A percentile compares a stretch with the other conserved stretches of the same genome.
phyloP scores from a whole-genome alignment of 2,113 vertebrate species.

The Eira barbara region DNA sequence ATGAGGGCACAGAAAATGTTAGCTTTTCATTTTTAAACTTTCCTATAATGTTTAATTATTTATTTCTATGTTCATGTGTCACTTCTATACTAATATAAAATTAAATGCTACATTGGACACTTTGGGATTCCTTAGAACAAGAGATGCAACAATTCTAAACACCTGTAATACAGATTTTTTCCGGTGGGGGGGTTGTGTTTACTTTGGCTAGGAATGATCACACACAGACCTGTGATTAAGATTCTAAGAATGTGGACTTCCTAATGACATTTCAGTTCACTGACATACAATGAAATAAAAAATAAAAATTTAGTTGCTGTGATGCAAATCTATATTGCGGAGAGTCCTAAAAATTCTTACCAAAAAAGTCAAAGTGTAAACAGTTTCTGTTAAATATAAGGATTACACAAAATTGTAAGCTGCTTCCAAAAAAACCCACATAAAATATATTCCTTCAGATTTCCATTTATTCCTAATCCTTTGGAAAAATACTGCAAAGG shows the following conservation, averaged over 20 bases:
- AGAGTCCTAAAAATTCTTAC: constrained; percentile 59
- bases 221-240: neutral
- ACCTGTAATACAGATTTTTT: neutral
- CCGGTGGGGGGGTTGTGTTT: neutral
- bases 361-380: constrained; percentile 28
- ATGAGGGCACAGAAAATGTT: neutral
- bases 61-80: neutral
- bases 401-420: constrained; percentile 22
- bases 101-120: neutral
- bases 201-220: neutral
- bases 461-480: constrained; percentile 40
- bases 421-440: constrained; percentile 59
- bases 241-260: neutral
- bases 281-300: constrained; percentile 71
- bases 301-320: constrained; percentile 57
- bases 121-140: neutral
- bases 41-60: neutral
- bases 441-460: constrained; percentile 11
- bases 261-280: constrained; percentile 44
- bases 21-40: neutral
- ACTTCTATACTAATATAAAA: neutral
- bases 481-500: constrained; percentile 17
- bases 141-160: neutral
- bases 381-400: constrained; percentile 62
- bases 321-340: constrained; percentile 47